Base-by-base conservation (phyloP, 2,888 invertebrate genomes). In the Sarcophaga variegata region DNA sequence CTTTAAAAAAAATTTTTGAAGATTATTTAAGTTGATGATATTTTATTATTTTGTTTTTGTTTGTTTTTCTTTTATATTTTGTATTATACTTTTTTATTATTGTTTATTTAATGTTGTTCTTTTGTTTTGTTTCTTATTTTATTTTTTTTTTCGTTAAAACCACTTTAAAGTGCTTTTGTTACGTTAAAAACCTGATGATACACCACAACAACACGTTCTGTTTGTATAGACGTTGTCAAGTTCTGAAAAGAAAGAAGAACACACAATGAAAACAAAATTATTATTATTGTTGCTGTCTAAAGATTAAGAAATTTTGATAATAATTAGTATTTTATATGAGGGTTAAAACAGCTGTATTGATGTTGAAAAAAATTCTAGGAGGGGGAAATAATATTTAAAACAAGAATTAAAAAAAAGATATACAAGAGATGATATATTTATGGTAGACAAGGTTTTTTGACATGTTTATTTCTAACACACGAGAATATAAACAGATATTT, bases 281-380 rank as follows among this genome's bases (percentile, higher is more conserved):
- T 49, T 49, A 49, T 14, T 54, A 14, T 54, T 54, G 17, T 17
- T 54, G 54, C 47, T 82, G 60, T 86, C 54, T 47, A 45, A 37
- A 87, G 87, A 87, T 87, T 79, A 79, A 79, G 47, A 66, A 79
- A 17, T 66, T 66, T 76, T 76, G 87, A 87, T 87, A 84, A 84
- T 62, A 71, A 64, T 72, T 77, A 75, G 63, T 17, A 63, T 70
- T 47, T 54, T 59, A 49, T 11, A 62, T 63, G 62, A 47, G 67
- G 14, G 62, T 67, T n/a, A 67, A 27, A 22, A 78, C n/a, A 45
- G 10, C 37, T 37, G 14, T 59, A 14, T 27, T n/a, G n/a, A 63
- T 2, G 37, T 62, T 20, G 11, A 66, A 77, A 37, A 47, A n/a
- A 47, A 74, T 60, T 20, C 2, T 37, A 69, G 75, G 25, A 14